Evolutionary conservation across 2,113 vertebrate species (phyloP), one percentile per base, ranked within the genome.

Genomic region (Regulus satrapa): DNA sequence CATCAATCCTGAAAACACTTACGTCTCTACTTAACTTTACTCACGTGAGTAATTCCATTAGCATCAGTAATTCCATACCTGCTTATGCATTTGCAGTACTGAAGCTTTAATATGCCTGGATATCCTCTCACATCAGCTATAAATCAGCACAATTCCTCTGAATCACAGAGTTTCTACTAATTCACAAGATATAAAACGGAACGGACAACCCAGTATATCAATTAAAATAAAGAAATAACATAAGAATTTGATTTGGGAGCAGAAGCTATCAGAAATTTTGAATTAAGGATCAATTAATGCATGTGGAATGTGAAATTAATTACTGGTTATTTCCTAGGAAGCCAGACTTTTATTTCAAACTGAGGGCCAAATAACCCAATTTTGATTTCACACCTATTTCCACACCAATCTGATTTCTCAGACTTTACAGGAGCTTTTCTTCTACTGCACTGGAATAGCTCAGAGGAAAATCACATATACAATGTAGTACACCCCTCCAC

Each of bases 41-140:
- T 97, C 94, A 97, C 81, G 88, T 97, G 87, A 94, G 95, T 93
- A 94, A 94, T 95, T 93, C 96, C 94, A 97, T 96, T 97, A 97
- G 85, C 85, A 84, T 93, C 93, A 86, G 94, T 95, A 96, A 96
- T 96, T 96, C 94, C 94, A 93, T 89, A 96, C 94, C 93, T 95
- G 96, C 93, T 93, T 96, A 76, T 90, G 90, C 89, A 80, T 90
- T 93, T 96, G 82, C 94, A 90, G 49, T 59, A 63, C 88, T 80
- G 82, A 92, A 88, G 90, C 94, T 92, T 93, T 84, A 94, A 88
- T 93, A 95, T 32, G 92, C 79, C 78, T 69, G 75, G 95, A 90
- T 93, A 82, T 96, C 67, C 88, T 88, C 82, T 93, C 90, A 90
- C 79, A 89, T 55, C 72, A 89, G 85, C 90, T 56, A 94, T 94